Percentiles rank a stretch among this genome's conserved stretches.
phyloP scores from a whole-genome alignment of 1,140 invertebrate genomes.

The Pomacea maculata region DNA sequence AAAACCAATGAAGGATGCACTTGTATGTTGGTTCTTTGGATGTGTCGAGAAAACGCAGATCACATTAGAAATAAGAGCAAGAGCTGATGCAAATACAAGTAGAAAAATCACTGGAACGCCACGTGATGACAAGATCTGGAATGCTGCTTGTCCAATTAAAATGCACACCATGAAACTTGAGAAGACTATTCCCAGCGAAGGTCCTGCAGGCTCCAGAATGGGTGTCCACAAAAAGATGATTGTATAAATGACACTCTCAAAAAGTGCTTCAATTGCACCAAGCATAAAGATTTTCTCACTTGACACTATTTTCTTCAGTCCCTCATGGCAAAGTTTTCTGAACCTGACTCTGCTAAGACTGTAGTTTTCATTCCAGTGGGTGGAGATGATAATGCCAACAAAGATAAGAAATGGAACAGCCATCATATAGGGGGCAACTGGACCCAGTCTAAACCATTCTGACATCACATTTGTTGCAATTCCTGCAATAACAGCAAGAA shows the following conservation, averaged over 20 bases:
- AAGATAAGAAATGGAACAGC: conserved; percentile 72
- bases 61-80: conserved; percentile 57
- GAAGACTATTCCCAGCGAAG: conserved; percentile 66
- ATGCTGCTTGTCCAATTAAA: conserved; percentile 74
- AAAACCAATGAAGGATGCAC: conserved; percentile 71
- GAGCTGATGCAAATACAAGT: conserved; percentile 54
- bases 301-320: conserved; percentile 62
- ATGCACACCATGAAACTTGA: conserved; percentile 77
- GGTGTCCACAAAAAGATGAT: conserved; percentile 81
- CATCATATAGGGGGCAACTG: conserved; percentile 72
- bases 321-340: conserved; percentile 62
- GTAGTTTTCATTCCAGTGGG: conserved; percentile 74
- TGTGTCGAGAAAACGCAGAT: conserved; percentile 58
- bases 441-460: conserved; percentile 72
- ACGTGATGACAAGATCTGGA: conserved; percentile 67
- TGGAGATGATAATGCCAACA: conserved; percentile 68
- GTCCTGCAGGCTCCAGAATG: conserved; percentile 69
- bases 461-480: conserved; percentile 72
- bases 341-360: conserved; percentile 66
- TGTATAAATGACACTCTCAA: conserved; percentile 79
- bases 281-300: conserved; percentile 70
- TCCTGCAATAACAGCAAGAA: conserved; percentile 76
- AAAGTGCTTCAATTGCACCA: conserved; percentile 75
- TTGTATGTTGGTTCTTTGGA: conserved; percentile 42
- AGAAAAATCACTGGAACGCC: conserved; percentile 60